These are phyloP conservation scores for Parus major DNA, from an alignment of 2,113 vertebrate genomes.

Conservation along the genomic window DNA sequence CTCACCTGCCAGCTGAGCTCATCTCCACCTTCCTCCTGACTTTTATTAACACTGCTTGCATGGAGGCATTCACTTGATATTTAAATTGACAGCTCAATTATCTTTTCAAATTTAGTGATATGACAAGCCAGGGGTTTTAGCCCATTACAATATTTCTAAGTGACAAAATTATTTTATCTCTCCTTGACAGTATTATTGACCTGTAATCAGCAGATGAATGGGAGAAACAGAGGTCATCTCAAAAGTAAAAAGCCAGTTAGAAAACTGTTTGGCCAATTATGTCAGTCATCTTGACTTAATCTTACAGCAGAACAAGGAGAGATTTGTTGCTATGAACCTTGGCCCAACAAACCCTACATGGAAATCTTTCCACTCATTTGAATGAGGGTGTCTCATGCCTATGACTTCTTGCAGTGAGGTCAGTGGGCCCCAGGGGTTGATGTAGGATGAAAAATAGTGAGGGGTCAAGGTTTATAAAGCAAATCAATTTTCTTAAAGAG, in stretches of 20 bases:
- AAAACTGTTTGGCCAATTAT: constrained; percentile 64
- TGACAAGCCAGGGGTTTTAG: constrained; percentile 53
- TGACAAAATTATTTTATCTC: constrained; percentile 66
- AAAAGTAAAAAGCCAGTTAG: constrained; percentile 58
- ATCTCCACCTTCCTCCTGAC: not conserved
- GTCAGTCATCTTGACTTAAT: constrained; percentile 63
- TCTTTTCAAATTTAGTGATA: constrained; percentile 63
- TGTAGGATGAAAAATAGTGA: constrained; percentile 57
- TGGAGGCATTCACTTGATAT: constrained; percentile 38
- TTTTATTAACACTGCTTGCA: constrained; percentile 27
- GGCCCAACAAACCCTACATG: constrained; percentile 37
- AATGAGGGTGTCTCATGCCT: not conserved
- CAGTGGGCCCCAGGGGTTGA: constrained; percentile 51
- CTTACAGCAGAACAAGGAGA: constrained; percentile 40
- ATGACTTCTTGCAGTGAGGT: constrained; percentile 51
- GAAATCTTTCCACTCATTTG: constrained; percentile 31
- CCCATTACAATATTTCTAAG: constrained; percentile 65
- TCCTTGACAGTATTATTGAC: constrained; percentile 62
- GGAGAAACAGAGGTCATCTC: constrained; percentile 58
- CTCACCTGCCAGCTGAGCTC: not conserved
- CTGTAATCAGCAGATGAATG: constrained; percentile 45
- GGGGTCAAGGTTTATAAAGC: constrained; percentile 54
- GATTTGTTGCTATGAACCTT: constrained; percentile 56
- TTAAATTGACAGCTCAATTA: constrained; percentile 68
- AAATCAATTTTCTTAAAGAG: constrained; percentile 68